These are phyloP conservation scores for Peromyscus attwateri DNA, from an alignment of 2,797 vertebrate species.

Conservation along the genomic window DNA sequence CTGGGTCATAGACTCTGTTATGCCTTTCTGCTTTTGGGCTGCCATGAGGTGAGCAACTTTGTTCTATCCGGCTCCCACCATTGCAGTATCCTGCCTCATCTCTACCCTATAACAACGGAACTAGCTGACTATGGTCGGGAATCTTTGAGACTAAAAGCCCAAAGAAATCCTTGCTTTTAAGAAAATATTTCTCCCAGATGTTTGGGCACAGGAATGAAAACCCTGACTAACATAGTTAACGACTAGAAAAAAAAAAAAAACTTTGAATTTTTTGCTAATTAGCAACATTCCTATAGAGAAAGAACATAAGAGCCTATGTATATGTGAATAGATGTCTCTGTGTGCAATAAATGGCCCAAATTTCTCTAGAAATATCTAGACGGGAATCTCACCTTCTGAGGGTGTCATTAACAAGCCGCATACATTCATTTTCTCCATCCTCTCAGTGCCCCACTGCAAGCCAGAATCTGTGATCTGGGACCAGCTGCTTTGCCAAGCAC, in stretches of 20 bases:
- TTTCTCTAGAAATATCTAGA: conserved; percentile 64
- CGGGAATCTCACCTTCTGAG: conserved; percentile 60
- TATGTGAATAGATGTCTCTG: conserved; percentile 58
- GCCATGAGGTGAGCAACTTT: neutral
- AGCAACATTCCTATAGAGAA: conserved; percentile 53
- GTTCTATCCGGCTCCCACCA: neutral
- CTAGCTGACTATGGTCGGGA: neutral
- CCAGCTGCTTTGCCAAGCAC: conserved; percentile 42
- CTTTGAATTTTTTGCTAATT: conserved; percentile 65
- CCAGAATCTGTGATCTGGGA: conserved; percentile 70
- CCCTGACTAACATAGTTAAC: neutral
- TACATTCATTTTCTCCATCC: conserved; percentile 16
- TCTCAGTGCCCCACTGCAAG: neutral
- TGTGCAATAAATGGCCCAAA: conserved; percentile 53
- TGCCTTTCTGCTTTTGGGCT: neutral
- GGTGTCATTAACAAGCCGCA: conserved; percentile 65
- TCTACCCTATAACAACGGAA: neutral
- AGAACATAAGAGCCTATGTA: conserved; percentile 42
- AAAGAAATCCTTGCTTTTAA: neutral
- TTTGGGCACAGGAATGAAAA: neutral
- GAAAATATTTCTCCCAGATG: neutral
- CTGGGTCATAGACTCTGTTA: neutral
- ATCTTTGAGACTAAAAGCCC: neutral
- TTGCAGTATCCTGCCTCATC: neutral
- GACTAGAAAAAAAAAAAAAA: conserved; percentile 4